phyloP scores from a whole-genome alignment of 2,113 vertebrate species.

The Leiothrix lutea region DNA sequence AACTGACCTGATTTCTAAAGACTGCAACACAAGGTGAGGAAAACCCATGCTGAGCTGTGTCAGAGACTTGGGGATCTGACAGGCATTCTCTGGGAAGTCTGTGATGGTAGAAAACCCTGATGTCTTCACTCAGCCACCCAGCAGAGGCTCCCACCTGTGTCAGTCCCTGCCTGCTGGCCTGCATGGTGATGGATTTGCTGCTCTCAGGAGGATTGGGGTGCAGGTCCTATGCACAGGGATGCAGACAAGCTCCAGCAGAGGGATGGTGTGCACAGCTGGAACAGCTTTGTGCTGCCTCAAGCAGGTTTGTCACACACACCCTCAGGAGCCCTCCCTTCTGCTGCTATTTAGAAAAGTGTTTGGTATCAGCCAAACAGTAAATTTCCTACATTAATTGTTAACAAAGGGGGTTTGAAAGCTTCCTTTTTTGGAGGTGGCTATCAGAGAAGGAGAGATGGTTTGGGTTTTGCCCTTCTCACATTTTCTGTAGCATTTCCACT shows the following conservation, averaged over 20 bases:
- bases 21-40: neutral
- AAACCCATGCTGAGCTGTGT: neutral
- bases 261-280: neutral
- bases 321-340: neutral
- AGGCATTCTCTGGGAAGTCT: neutral
- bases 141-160: neutral
- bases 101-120: neutral
- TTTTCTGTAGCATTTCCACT: neutral
- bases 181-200: rapidly evolving
- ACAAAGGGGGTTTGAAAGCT: neutral
- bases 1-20: neutral
- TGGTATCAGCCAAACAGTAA: neutral
- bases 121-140: neutral
- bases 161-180: neutral
- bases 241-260: neutral
- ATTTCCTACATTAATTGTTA: neutral
- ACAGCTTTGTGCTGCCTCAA: neutral
- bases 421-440: neutral
- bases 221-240: rapidly evolving
- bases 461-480: neutral
- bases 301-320: neutral
- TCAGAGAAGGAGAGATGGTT: neutral
- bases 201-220: neutral
- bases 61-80: neutral
- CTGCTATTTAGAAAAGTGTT: neutral